Evolutionary conservation across 2,888 invertebrate genomes (phyloP).

Genomic region (Rhagium mordax): DNA sequence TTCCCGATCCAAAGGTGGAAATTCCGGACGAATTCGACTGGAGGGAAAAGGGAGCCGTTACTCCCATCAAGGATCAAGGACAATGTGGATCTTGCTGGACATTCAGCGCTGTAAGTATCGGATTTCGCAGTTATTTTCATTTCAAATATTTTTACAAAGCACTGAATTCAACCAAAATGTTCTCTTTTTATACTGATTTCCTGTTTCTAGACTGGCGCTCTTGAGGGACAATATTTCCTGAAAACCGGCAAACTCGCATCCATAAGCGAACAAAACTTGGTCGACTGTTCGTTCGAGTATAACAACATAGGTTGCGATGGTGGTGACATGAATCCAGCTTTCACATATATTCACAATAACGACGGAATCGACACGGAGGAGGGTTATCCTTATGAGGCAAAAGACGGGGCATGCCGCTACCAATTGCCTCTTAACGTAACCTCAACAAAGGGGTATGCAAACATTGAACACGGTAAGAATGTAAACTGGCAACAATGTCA

Average conservation of each 20-base stretch:
- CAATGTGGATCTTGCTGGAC: conserved; percentile 46
- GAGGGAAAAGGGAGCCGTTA: conserved; percentile 40
- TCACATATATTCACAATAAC: conserved; percentile 64
- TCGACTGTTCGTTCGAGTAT: conserved; percentile 65
- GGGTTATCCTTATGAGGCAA: conserved; percentile 65
- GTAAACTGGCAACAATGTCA: too few species aligned
- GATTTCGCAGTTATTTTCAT: too few species aligned
- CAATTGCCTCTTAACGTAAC: conserved; percentile 78
- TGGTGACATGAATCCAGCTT: conserved; percentile 67
- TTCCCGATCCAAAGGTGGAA: conserved; percentile 2
- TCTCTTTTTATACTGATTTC: too few species aligned
- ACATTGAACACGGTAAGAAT: conserved; percentile 72
- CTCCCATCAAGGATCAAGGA: conserved; percentile 45
- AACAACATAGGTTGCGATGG: conserved; percentile 67
- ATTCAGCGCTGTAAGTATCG: conserved; percentile 48
- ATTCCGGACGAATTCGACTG: conserved; percentile 40
- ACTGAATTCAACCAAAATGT: too few species aligned
- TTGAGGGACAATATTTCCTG: conserved; percentile 51
- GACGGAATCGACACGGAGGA: conserved; percentile 55
- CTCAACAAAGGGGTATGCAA: conserved; percentile 82
- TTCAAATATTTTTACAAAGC: too few species aligned
- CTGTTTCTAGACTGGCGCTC: conserved; percentile 72
- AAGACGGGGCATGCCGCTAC: conserved; percentile 69
- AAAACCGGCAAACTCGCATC: conserved; percentile 65
- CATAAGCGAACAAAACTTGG: conserved; percentile 67